Evolutionary conservation across 1,140 invertebrate species (phyloP).

Genomic region (Drosophila yakuba): DNA sequence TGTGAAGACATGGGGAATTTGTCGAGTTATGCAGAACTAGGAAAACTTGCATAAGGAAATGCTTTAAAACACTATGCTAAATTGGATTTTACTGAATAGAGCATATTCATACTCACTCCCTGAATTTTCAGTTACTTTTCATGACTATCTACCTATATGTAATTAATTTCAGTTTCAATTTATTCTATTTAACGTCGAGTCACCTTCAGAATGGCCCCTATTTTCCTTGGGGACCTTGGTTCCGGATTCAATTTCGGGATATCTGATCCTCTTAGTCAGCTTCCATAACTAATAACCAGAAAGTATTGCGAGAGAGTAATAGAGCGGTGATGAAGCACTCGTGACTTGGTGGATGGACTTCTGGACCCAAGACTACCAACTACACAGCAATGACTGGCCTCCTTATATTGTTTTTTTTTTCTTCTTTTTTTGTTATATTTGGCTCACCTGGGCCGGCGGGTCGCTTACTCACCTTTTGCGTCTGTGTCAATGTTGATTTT

Average conservation of each 20-base stretch:
- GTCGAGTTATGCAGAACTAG: not conserved
- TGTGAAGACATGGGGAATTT: not conserved
- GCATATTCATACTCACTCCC: too few species aligned
- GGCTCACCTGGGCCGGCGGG: not conserved
- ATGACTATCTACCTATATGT: too few species aligned
- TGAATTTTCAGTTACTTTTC: too few species aligned
- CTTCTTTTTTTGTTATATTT: too few species aligned
- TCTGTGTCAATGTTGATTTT: slow-evolving; percentile 73
- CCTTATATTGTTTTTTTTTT: not conserved
- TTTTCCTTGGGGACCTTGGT: not conserved
- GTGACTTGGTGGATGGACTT: not conserved
- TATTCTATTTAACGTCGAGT: not conserved
- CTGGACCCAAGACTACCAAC: not conserved
- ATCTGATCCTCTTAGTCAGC: slow-evolving; percentile 1
- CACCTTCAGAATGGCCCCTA: not conserved
- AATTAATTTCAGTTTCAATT: not conserved
- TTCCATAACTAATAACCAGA: slow-evolving; percentile 6
- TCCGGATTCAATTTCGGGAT: not conserved
- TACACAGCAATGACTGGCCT: not conserved
- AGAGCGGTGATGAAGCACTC: slow-evolving; percentile 5
- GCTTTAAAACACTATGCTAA: too few species aligned
- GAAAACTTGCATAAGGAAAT: too few species aligned
- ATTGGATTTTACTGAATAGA: too few species aligned
- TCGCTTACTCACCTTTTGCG: slow-evolving; percentile 48
- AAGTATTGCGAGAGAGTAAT: slow-evolving; percentile 14